Percentiles rank a stretch among this genome's conserved stretches.
phyloP scores from a whole-genome alignment of 2,797 vertebrate genomes.

The Tokudaia tokunoshimensis region DNA sequence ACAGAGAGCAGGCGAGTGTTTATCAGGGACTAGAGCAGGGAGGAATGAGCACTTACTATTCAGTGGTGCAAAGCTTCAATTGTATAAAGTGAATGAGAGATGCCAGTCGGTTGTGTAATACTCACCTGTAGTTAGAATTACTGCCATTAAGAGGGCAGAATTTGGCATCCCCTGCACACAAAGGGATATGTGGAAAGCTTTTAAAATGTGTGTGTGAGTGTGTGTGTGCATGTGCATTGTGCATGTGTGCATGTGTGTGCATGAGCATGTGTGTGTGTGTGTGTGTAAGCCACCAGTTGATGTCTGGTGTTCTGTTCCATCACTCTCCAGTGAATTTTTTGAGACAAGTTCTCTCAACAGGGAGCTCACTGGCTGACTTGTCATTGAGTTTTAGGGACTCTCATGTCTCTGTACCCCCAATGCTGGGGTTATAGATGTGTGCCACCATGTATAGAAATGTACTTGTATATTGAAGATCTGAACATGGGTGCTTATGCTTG shows the following conservation, averaged over 20 bases:
- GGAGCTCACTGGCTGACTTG: not conserved
- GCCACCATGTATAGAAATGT: too few species aligned
- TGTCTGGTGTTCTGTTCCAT: not conserved
- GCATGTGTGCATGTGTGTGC: not conserved
- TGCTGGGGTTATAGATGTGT: not conserved
- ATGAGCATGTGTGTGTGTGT: too few species aligned
- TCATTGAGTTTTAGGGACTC: not conserved
- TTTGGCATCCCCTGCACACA: not conserved
- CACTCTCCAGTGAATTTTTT: not conserved
- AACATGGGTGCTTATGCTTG: not conserved
- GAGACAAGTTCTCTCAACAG: not conserved
- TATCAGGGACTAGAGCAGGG: too few species aligned
- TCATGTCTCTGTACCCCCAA: not conserved
- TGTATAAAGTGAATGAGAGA: not conserved
- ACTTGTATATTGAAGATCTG: not conserved
- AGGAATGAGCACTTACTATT: too few species aligned
- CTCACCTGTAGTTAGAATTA: not conserved
- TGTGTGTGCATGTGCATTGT: not conserved
- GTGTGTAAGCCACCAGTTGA: not conserved
- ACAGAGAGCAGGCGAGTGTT: not conserved
- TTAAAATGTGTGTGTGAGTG: not conserved
- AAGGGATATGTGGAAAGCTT: not conserved
- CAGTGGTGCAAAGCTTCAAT: not conserved
- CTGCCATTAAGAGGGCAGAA: not conserved
- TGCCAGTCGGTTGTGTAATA: not conserved